Evolutionary conservation across 1,140 invertebrate species (phyloP).

Genomic region (Thrips palmi): DNA sequence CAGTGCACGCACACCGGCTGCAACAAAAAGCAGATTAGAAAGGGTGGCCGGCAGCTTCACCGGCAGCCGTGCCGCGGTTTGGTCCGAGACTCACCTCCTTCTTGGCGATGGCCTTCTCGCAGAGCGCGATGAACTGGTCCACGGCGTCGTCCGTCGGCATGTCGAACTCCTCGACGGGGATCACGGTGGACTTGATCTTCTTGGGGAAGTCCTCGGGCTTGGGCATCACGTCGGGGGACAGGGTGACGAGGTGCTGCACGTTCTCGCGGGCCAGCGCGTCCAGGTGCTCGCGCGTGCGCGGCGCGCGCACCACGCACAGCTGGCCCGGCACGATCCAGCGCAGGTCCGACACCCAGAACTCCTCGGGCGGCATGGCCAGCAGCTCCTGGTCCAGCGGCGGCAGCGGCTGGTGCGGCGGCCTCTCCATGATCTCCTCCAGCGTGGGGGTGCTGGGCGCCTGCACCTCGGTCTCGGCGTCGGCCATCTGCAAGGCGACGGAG

Average conservation of each 20-base stretch:
- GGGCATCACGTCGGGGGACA: slow-evolving; percentile 40
- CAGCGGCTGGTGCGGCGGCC: slow-evolving; percentile 53
- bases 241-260: slow-evolving; percentile 35
- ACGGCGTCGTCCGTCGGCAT: slow-evolving; percentile 44
- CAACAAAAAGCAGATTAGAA: slow-evolving; percentile 11
- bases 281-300: no score
- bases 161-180: slow-evolving; percentile 42
- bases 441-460: slow-evolving; percentile 39
- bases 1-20: slow-evolving; percentile 50
- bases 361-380: slow-evolving; percentile 46
- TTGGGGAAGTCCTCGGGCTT: slow-evolving; percentile 23
- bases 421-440: no score
- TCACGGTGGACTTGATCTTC: slow-evolving; percentile 32
- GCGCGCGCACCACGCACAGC: no score
- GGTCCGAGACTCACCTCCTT: slow-evolving; percentile 28
- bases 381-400: slow-evolving; percentile 43
- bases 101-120: slow-evolving; percentile 26
- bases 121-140: slow-evolving; percentile 42
- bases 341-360: no score
- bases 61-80: not conserved
- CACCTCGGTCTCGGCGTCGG: slow-evolving; percentile 24
- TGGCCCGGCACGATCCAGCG: no score
- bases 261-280: no score
- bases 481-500: no score
- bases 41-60: not conserved